phyloP scores from a whole-genome alignment of 2,888 invertebrate genomes.

The Epinotia nisella region DNA sequence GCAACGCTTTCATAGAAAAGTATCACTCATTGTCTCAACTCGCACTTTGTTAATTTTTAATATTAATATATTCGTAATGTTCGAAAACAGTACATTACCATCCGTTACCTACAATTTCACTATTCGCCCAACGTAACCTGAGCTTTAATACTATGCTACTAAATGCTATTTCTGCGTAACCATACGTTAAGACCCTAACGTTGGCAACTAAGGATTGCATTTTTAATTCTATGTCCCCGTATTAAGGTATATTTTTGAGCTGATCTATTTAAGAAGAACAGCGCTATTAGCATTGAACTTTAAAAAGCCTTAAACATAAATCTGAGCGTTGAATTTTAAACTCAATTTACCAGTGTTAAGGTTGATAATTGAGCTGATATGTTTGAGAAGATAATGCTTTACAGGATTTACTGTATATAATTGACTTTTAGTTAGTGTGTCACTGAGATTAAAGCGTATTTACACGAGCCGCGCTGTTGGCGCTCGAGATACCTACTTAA shows the following conservation, averaged over 20 bases:
- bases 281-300: neutral
- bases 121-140: neutral
- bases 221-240: neutral
- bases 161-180: neutral
- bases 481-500: conserved; percentile 17
- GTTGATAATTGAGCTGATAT: neutral
- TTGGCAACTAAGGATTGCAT: neutral
- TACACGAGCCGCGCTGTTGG: conserved; percentile 11
- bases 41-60: neutral
- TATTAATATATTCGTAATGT: conserved; percentile 3
- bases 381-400: neutral
- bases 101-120: conserved; percentile 12
- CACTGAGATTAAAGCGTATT: neutral
- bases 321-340: neutral
- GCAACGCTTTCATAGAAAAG: neutral
- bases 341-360: neutral
- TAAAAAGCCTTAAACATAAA: neutral
- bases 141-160: neutral
- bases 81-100: conserved; percentile 1
- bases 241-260: neutral
- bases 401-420: neutral
- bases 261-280: neutral
- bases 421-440: conserved; percentile 4
- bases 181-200: neutral
- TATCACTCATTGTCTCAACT: neutral